These are phyloP conservation scores for Melipona bicolor DNA, from an alignment of 2,888 invertebrate species.

Conservation along the genomic window DNA sequence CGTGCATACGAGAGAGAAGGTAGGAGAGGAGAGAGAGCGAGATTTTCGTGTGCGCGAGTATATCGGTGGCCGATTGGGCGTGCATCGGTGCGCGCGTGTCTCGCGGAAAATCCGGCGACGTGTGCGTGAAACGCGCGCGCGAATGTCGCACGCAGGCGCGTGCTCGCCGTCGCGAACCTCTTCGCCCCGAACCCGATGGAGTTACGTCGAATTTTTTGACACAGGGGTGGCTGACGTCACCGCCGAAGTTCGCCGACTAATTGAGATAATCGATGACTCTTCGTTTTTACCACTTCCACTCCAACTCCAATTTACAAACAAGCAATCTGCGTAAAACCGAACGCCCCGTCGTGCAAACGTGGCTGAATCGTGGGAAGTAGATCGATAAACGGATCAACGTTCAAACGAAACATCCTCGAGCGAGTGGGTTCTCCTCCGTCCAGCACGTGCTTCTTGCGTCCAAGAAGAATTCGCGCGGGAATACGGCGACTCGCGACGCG, in stretches of 20 bases:
- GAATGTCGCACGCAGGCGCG: constrained; percentile 16
- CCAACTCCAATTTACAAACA: neutral
- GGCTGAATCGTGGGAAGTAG: neutral
- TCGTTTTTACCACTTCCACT: neutral
- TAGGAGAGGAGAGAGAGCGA: neutral
- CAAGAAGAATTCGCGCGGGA: constrained; percentile 31
- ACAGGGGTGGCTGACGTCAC: neutral
- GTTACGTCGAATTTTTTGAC: constrained; percentile 8
- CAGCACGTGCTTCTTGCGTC: constrained; percentile 32
- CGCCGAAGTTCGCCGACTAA: neutral
- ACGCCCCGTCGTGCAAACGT: too few species aligned
- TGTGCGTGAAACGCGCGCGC: constrained; percentile 10
- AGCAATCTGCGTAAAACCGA: too few species aligned
- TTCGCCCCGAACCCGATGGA: neutral
- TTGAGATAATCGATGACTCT: constrained; percentile 4
- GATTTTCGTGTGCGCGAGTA: neutral
- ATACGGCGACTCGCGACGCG: neutral
- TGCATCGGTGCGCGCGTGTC: constrained; percentile 23
- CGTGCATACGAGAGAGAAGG: neutral
- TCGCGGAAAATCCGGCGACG: constrained; percentile 11
- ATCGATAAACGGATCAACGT: constrained; percentile 2
- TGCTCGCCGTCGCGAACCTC: constrained; percentile 1
- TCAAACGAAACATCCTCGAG: neutral
- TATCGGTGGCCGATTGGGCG: constrained; percentile 22
- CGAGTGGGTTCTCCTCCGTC: neutral